phyloP scores from a whole-genome alignment of 2,113 vertebrate genomes.

The Centrocercus urophasianus region DNA sequence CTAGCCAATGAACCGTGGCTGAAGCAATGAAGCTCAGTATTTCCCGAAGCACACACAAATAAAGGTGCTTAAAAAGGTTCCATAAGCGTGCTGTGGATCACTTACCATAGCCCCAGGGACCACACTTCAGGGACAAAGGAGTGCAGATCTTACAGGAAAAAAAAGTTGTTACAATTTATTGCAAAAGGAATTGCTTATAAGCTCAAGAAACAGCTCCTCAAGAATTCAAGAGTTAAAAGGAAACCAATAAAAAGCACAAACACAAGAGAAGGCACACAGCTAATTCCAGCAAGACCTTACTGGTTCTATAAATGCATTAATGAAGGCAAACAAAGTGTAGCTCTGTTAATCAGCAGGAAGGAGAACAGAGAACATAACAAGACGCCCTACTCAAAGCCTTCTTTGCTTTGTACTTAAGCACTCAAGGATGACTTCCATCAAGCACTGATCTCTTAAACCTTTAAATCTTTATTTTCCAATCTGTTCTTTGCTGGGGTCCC shows the following conservation, averaged over 20 bases:
- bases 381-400: constrained; percentile 15
- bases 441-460: constrained; percentile 36
- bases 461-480: constrained; percentile 8
- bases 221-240: not conserved
- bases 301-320: constrained; percentile 35
- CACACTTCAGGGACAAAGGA: not conserved
- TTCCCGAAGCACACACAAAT: not conserved
- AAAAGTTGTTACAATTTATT: not conserved
- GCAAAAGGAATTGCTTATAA: not conserved
- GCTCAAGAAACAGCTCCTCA: not conserved
- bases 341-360: constrained; percentile 36
- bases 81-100: not conserved
- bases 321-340: not conserved
- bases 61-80: not conserved
- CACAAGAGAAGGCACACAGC: not conserved
- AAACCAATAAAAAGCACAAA: not conserved
- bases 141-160: not conserved
- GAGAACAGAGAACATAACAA: not conserved
- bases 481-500: not conserved
- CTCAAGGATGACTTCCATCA: constrained; percentile 40
- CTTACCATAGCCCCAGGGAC: not conserved
- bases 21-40: not conserved
- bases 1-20: not conserved
- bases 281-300: constrained; percentile 17
- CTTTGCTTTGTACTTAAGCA: constrained; percentile 47